phyloP scores from a whole-genome alignment of 1,140 invertebrate genomes.

The Aleiodes sp. region DNA sequence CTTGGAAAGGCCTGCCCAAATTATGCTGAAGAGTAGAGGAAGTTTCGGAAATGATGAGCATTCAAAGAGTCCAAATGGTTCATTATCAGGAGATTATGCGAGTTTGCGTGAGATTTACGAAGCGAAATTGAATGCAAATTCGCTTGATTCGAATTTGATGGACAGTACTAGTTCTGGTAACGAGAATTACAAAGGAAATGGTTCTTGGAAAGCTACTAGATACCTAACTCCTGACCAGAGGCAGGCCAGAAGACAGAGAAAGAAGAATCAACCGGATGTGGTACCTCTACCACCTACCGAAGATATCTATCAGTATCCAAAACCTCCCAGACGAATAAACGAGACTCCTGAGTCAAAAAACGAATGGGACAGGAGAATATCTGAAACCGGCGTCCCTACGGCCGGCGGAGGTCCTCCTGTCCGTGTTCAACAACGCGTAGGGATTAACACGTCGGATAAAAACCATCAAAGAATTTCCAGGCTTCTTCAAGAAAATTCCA shows the following conservation, averaged over 20 bases:
- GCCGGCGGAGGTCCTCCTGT: constrained; percentile 60
- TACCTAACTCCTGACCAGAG: constrained; percentile 64
- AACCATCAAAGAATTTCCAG: neutral
- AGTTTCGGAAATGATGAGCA: constrained; percentile 70
- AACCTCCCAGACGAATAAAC: constrained; percentile 67
- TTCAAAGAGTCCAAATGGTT: constrained; percentile 36
- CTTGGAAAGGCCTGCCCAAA: constrained; percentile 69
- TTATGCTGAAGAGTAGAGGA: constrained; percentile 68
- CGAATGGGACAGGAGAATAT: constrained; percentile 69
- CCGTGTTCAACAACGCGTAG: constrained; percentile 48
- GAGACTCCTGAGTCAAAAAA: constrained; percentile 70
- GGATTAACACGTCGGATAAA: constrained; percentile 43
- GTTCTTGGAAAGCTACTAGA: constrained; percentile 52
- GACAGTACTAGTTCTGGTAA: constrained; percentile 42
- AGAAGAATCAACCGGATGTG: constrained; percentile 70
- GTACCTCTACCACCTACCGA: constrained; percentile 70
- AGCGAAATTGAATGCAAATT: constrained; percentile 58
- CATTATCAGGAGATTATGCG: constrained; percentile 67
- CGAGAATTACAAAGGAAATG: constrained; percentile 40
- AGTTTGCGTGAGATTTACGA: constrained; percentile 80
- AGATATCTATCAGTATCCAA: constrained; percentile 71
- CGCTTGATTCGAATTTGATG: constrained; percentile 38
- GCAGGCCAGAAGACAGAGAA: constrained; percentile 74
- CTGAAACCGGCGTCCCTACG: constrained; percentile 60
- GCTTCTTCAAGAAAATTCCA: neutral